Base-by-base conservation (phyloP, 1,140 invertebrate genomes). In the Drosophila tropicalis region DNA sequence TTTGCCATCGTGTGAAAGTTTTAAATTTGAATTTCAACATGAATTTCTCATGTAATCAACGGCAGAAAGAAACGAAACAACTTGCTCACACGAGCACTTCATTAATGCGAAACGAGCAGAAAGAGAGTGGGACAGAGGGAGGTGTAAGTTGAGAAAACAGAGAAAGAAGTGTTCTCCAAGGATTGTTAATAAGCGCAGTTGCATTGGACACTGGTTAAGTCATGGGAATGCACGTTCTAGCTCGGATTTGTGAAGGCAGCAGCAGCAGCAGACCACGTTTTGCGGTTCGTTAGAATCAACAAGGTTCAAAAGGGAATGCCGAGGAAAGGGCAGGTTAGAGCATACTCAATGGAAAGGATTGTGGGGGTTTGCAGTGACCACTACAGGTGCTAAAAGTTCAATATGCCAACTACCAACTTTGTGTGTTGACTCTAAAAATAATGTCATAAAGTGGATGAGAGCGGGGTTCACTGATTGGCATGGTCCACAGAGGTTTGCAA, bases 11-110 rank as follows among this genome's bases (percentile, higher is more conserved):
- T 60, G 41, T 47, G 62, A 67, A 84, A 80, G 68, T 66, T 81
- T 68, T 79, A 73, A 89, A 89, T 89, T 89, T 84, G 69, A 89
- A 73, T 83, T 79, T 83, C 64, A 64, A 67, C 84, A 84, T 89
- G 84, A 89, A 89, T 89, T 89, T 84, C 77, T 89, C 81, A 79
- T 89, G 84, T 84, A 89, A 89, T 89, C 84, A 89, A 70, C 77
- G 77, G 55, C 69, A 56, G 22, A 61, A 39, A 47, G 64, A 68
- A 66, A 61, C 64, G 77, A 70, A 76, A 70, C 70, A 80, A 70
- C 64, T 80, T 74, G 56, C 67, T 67, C 82, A 76, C 79, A 67
- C 67, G 67, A 87, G 76, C 84, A 86, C 84, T 86, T 89, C 83
- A 86, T 86, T 86, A 86, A 83, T 87, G 79, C 71, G 76, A 36